Percentiles rank a stretch among this genome's conserved stretches.
Evolutionary conservation across 2,888 invertebrate species (phyloP).

Genomic region (Drosophila nr. fundita): DNA sequence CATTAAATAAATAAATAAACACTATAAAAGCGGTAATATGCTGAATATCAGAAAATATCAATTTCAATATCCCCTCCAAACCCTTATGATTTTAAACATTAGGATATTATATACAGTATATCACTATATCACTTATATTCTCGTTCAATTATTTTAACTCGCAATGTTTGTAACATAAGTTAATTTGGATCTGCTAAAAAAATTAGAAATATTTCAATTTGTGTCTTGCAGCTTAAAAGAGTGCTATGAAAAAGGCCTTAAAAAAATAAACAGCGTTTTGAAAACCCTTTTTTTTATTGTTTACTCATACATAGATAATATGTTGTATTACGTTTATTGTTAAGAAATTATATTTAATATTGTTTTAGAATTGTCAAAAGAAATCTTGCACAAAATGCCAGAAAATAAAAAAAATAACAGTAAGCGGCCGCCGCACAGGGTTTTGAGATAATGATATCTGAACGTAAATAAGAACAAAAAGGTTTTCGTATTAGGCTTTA

Average conservation of each 20-base stretch:
- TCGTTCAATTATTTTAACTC: background rate
- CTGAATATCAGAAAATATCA: background rate
- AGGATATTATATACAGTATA: background rate
- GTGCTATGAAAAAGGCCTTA: background rate
- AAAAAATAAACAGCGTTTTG: constrained; percentile 31
- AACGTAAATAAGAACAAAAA: constrained; percentile 26
- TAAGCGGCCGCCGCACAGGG: constrained; percentile 58
- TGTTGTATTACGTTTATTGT: constrained; percentile 41
- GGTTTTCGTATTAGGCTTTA: constrained; percentile 55
- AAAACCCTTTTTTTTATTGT: constrained; percentile 70
- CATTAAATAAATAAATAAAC: no score
- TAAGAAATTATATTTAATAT: constrained; percentile 30
- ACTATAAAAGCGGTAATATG: background rate
- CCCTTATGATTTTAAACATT: no score
- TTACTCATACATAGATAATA: constrained; percentile 52
- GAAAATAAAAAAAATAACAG: constrained; percentile 1
- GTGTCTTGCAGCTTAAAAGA: background rate
- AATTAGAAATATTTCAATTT: no score
- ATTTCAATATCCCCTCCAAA: background rate
- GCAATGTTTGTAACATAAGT: background rate
- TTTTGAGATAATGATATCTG: constrained; percentile 9
- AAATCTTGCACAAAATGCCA: constrained; percentile 47
- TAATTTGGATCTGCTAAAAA: no score
- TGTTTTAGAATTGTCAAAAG: constrained; percentile 45
- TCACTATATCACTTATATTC: background rate